These are phyloP conservation scores for Sula dactylatra DNA, from an alignment of 2,113 vertebrate species.

Conservation along the genomic window DNA sequence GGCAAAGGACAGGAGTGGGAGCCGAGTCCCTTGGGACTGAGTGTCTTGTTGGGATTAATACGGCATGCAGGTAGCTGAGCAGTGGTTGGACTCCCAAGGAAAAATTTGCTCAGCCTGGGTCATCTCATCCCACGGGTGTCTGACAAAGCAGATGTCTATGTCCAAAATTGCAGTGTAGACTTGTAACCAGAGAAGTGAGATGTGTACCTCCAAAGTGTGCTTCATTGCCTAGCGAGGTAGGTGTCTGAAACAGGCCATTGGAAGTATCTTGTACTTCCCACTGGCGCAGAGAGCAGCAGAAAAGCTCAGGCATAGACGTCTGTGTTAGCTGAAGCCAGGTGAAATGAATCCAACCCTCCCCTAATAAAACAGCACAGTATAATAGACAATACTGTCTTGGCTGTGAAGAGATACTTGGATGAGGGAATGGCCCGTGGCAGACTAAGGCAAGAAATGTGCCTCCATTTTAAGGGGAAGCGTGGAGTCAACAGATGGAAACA, in stretches of 20 bases:
- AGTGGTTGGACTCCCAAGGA: not conserved
- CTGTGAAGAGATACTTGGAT: not conserved
- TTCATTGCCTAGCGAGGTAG: not conserved
- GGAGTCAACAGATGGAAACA: not conserved
- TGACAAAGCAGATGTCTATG: not conserved
- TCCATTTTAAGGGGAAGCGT: accelerated
- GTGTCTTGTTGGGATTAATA: not conserved
- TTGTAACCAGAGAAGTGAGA: not conserved
- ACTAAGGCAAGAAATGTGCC: not conserved
- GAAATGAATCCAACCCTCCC: not conserved
- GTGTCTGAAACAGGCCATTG: not conserved
- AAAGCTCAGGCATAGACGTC: not conserved
- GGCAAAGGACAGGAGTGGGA: not conserved
- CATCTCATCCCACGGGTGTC: not conserved
- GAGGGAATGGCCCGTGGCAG: not conserved
- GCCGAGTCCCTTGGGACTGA: not conserved
- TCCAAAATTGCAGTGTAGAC: not conserved
- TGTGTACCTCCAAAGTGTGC: not conserved
- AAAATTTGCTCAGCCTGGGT: not conserved
- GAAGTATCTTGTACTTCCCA: not conserved
- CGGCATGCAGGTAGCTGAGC: not conserved
- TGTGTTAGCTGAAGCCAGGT: not conserved
- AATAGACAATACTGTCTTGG: not conserved
- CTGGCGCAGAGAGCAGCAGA: not conserved
- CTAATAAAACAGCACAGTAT: not conserved